These are phyloP conservation scores for Lepidurus couesii DNA, from an alignment of 1,140 invertebrate genomes.

Conservation along the genomic window DNA sequence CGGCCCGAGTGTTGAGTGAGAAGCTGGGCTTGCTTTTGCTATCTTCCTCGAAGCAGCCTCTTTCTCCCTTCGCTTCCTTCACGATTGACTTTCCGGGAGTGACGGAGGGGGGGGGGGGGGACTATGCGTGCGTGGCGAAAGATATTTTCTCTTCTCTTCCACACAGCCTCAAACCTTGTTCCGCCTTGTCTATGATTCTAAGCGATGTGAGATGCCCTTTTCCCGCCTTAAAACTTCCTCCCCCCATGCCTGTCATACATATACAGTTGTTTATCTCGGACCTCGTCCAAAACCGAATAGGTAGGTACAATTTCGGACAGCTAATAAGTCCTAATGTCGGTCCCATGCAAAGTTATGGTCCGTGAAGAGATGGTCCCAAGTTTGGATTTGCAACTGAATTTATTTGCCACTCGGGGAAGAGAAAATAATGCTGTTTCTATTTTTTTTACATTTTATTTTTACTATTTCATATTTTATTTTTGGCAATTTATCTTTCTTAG, in stretches of 20 bases:
- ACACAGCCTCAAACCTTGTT: not conserved
- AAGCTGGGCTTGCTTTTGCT: not conserved
- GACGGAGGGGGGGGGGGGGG: not conserved
- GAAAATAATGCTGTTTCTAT: too few relatives aligned
- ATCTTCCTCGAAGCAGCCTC: not conserved
- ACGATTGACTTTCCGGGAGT: not conserved
- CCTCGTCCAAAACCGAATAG: not conserved
- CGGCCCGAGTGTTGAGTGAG: slow-evolving; percentile 11
- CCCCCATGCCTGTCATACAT: not conserved
- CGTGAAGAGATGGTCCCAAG: too few relatives aligned
- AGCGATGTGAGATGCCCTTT: not conserved
- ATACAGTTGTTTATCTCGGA: not conserved
- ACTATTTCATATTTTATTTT: not conserved
- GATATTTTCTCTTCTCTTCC: not conserved
- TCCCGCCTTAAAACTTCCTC: not conserved
- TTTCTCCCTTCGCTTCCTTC: not conserved
- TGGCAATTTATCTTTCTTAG: not conserved
- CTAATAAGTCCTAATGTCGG: too few relatives aligned
- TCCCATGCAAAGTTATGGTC: too few relatives aligned
- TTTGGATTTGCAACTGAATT: too few relatives aligned
- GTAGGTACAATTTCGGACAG: not conserved
- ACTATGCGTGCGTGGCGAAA: not conserved
- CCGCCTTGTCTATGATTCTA: slow-evolving; percentile 6
- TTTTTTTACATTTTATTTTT: not conserved
- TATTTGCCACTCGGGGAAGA: too few relatives aligned